Conservation (phyloP, 2,113 vertebrate species). For the Clinocottus analis region DNA sequence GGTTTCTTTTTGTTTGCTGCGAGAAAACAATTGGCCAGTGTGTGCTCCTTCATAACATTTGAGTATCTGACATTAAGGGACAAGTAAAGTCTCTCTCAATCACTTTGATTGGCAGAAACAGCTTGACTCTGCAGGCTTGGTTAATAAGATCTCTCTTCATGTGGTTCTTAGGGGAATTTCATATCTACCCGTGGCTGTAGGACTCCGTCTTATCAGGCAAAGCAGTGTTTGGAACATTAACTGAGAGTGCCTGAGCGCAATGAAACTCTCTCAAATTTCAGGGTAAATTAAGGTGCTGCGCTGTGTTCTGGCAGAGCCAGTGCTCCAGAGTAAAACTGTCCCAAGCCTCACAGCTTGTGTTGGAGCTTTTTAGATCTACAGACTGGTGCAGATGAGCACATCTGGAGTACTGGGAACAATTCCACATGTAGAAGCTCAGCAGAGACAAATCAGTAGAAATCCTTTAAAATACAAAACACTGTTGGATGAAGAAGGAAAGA, state of each 20-base stretch:
- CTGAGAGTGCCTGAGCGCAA: constrained; percentile 41
- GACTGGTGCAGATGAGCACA: constrained; percentile 53
- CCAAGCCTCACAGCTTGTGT: constrained; percentile 23
- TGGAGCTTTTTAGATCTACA: constrained; percentile 17
- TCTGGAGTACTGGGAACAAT: constrained; percentile 53
- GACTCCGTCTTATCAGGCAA: constrained; percentile 54
- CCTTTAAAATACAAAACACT: constrained; percentile 16
- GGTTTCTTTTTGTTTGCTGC: constrained; percentile 45
- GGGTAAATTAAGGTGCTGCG: constrained; percentile 55
- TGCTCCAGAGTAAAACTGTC: constrained; percentile 14
- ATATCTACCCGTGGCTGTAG: constrained; percentile 51
- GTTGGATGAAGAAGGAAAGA: neutral
- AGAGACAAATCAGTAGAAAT: constrained; percentile 29
- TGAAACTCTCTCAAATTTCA: constrained; percentile 57
- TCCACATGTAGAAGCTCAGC: constrained; percentile 48
- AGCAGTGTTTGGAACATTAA: constrained; percentile 57
- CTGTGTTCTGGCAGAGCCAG: constrained; percentile 31
- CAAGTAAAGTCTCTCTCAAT: constrained; percentile 40
- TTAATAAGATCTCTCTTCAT: constrained; percentile 66
- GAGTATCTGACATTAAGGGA: constrained; percentile 51
- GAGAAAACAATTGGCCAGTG: constrained; percentile 51
- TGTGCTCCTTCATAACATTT: constrained; percentile 28
- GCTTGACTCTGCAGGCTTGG: constrained; percentile 32
- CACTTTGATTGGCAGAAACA: constrained; percentile 61
- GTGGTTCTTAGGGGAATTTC: constrained; percentile 59